These are phyloP conservation scores for Toxonevra muliebris DNA, from an alignment of 2,888 invertebrate genomes.

Conservation along the genomic window DNA sequence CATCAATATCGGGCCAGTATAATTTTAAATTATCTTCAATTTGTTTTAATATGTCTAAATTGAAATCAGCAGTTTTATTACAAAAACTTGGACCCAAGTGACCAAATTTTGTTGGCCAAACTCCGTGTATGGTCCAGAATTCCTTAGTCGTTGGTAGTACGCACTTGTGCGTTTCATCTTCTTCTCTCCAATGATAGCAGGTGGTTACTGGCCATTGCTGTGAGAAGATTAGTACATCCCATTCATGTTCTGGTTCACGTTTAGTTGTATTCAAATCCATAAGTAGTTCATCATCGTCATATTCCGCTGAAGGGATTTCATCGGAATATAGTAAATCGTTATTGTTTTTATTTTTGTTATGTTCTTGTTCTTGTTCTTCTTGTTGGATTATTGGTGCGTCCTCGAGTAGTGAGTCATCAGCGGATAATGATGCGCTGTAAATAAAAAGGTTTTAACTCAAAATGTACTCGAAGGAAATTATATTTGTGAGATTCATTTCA, in stretches of 20 bases:
- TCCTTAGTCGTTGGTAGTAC: constrained; percentile 70
- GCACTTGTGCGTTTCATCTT: constrained; percentile 71
- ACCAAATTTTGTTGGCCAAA: constrained; percentile 81
- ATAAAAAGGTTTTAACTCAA: too few species aligned
- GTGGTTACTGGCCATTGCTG: constrained; percentile 82
- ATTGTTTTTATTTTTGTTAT: too few species aligned
- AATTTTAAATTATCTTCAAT: constrained; percentile 69
- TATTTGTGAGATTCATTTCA: too few species aligned
- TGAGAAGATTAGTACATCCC: constrained; percentile 82
- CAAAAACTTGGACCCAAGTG: constrained; percentile 77
- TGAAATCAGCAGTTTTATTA: constrained; percentile 74
- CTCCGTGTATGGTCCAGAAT: constrained; percentile 82
- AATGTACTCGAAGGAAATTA: too few species aligned
- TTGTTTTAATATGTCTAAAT: constrained; percentile 69
- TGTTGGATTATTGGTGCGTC: too few species aligned
- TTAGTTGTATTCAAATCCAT: constrained; percentile 5
- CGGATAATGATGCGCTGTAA: too few species aligned
- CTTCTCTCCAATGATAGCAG: constrained; percentile 76
- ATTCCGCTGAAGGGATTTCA: too few species aligned
- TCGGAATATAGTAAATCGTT: too few species aligned
- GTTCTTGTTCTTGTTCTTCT: too few species aligned
- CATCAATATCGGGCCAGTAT: constrained; percentile 80
- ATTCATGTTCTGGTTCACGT: constrained; percentile 63
- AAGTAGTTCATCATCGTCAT: too few species aligned
- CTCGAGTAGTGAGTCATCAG: too few species aligned